Evolutionary conservation across 2,113 vertebrate species (phyloP), one percentile per base, ranked within the genome.

Genomic region (Halcyon senegalensis): DNA sequence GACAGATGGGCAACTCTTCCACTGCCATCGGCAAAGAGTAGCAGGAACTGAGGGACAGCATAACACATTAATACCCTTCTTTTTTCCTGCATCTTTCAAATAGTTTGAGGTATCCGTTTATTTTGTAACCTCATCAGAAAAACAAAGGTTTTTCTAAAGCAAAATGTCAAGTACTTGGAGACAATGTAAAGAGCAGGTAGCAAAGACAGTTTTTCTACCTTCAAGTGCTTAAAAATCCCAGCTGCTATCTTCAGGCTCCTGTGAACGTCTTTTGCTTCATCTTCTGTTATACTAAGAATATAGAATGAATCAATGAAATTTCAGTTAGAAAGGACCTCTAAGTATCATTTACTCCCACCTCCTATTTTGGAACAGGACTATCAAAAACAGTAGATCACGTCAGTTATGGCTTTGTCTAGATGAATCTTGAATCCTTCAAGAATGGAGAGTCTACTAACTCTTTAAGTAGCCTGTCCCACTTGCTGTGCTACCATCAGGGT

Each of bases 191-290:
- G 41, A 89, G 73, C 3, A 41, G 28, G 84, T 7, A 92, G 43
- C 35, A 84, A 79, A 72, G 6, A 51, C 30, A 67, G 51, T 14
- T 82, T 35, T 67, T 72, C 96, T 97, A 99, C 99, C 99, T 99
- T 99, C 55, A 99, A 98, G 96, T 98, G 98, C 97, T 99, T 99
- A 97, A 99, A 99, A 96, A 99, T 99, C 59, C 99, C 99, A 90
- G 99, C 99, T 87, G 99, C 99, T 96, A 98, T 98, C 97, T 99
- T 99, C 95, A 99, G 96, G 97, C 99, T 99, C 85, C 98, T 98
- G 93, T 99, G 99, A 89, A 99, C 99, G 0, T 99, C 99, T 98
- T 99, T 99, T 15, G 99, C 99, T 98, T 99, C 99, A 51, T 98
- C 97, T 97, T 99, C 99, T 76, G 99, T 99, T 97, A 99, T 96